A percentile compares a stretch with the other conserved stretches of the same genome.
These are phyloP conservation scores for Volucella bombylans DNA, from an alignment of 2,888 invertebrate genomes.

Conservation along the genomic window DNA sequence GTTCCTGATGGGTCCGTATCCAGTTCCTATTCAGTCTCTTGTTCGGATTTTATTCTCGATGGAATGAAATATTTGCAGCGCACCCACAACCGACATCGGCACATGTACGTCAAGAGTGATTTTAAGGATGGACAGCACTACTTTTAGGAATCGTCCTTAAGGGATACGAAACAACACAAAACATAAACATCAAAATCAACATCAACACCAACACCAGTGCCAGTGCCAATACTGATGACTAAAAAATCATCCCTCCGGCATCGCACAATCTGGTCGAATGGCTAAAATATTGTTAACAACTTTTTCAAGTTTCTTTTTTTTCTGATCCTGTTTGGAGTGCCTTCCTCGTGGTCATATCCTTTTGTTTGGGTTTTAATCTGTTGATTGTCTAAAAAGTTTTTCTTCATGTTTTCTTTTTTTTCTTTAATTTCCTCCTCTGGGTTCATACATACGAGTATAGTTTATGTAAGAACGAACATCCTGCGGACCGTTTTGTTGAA, in stretches of 20 bases:
- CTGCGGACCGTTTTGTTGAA: background rate
- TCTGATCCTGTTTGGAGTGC: background rate
- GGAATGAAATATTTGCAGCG: background rate
- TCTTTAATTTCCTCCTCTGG: background rate
- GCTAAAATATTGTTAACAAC: slow-evolving; percentile 46
- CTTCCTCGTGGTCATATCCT: slow-evolving; percentile 10
- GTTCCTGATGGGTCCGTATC: background rate
- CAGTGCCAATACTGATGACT: background rate
- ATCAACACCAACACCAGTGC: slow-evolving; percentile 1
- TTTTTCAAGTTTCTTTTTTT: slow-evolving; percentile 28
- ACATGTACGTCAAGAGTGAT: slow-evolving; percentile 31
- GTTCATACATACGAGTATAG: too few relatives aligned
- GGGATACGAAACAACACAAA: slow-evolving; percentile 18
- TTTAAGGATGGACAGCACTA: slow-evolving; percentile 12
- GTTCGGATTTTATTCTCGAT: slow-evolving; percentile 16
- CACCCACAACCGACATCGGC: background rate
- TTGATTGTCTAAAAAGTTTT: slow-evolving; percentile 42
- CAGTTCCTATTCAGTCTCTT: slow-evolving; percentile 10
- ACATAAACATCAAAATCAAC: slow-evolving; percentile 16
- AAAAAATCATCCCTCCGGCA: too few relatives aligned
- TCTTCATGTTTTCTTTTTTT: background rate
- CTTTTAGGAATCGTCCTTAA: slow-evolving; percentile 1
- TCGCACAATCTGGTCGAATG: slow-evolving; percentile 7
- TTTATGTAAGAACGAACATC: background rate
- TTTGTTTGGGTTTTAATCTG: slow-evolving; percentile 47